Percentiles rank a stretch among this genome's conserved stretches.
These are phyloP conservation scores for Calephelis virginiensis DNA, from an alignment of 1,140 invertebrate genomes.

Conservation along the genomic window DNA sequence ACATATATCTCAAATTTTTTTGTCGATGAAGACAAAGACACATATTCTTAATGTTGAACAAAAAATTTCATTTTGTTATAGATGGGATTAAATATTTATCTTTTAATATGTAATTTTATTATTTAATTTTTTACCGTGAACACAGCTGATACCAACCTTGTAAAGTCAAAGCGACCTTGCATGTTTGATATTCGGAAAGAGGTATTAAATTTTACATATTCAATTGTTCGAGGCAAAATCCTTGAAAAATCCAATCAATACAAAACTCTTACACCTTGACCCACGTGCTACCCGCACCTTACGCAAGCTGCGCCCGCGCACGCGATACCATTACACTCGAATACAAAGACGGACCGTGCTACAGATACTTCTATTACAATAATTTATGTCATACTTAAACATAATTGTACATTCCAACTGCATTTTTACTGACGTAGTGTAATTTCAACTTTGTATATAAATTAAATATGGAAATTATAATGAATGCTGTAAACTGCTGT, in stretches of 20 bases:
- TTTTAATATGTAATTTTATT: too few species aligned
- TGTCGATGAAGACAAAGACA: too few species aligned
- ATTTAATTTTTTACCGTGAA: too few species aligned
- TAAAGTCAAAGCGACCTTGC: neutral
- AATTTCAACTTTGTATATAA: too few species aligned
- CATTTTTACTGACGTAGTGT: neutral
- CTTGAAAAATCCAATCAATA: slow-evolving; percentile 9
- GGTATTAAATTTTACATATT: neutral
- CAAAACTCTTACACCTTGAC: slow-evolving; percentile 14
- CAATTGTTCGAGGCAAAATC: slow-evolving; percentile 8
- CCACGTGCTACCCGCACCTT: slow-evolving; percentile 25
- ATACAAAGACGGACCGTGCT: slow-evolving; percentile 26
- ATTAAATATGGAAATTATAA: too few species aligned
- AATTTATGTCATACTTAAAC: slow-evolving; percentile 21
- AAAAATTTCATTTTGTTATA: too few species aligned
- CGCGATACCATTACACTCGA: slow-evolving; percentile 37
- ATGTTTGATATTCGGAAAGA: neutral
- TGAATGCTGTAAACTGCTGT: too few species aligned
- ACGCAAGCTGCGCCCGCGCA: slow-evolving; percentile 37
- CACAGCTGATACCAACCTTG: neutral
- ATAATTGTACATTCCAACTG: slow-evolving; percentile 19
- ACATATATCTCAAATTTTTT: too few species aligned
- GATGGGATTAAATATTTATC: too few species aligned
- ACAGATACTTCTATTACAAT: slow-evolving; percentile 29
- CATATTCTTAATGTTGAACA: too few species aligned